These are phyloP conservation scores for Acanthosoma haemorrhoidale DNA, from an alignment of 2,888 invertebrate genomes.

Conservation along the genomic window DNA sequence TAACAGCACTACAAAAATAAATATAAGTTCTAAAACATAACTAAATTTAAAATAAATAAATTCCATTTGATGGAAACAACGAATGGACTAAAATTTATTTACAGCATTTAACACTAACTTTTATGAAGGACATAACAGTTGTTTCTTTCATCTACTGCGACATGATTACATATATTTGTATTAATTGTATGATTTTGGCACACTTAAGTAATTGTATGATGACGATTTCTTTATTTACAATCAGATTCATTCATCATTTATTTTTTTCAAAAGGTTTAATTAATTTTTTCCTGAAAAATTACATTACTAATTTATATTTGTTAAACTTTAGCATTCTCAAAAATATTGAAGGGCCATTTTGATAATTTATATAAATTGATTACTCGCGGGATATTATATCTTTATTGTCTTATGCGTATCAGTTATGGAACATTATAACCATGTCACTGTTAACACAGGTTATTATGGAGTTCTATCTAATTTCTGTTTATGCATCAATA, in stretches of 20 bases:
- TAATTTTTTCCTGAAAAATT: too few relatives aligned
- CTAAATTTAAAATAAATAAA: constrained; percentile 15
- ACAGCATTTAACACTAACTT: not conserved
- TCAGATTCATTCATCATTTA: too few relatives aligned
- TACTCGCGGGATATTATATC: not conserved
- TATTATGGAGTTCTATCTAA: too few relatives aligned
- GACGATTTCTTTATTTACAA: too few relatives aligned
- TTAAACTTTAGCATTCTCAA: too few relatives aligned
- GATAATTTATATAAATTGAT: not conserved
- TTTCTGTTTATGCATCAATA: too few relatives aligned
- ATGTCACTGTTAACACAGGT: too few relatives aligned
- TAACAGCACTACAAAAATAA: constrained; percentile 14
- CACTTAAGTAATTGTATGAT: not conserved
- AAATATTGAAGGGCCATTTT: not conserved
- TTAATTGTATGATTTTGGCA: constrained; percentile 12
- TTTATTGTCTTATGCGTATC: not conserved
- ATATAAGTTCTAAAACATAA: constrained; percentile 9
- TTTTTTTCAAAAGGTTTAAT: too few relatives aligned
- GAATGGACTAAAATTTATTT: not conserved
- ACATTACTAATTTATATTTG: too few relatives aligned
- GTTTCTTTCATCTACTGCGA: not conserved
- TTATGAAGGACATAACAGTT: not conserved
- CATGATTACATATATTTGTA: not conserved
- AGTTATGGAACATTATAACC: too few relatives aligned
- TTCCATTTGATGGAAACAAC: not conserved